These are phyloP conservation scores for Euspilapteryx auroguttella DNA, from an alignment of 2,888 invertebrate genomes.

Conservation along the genomic window DNA sequence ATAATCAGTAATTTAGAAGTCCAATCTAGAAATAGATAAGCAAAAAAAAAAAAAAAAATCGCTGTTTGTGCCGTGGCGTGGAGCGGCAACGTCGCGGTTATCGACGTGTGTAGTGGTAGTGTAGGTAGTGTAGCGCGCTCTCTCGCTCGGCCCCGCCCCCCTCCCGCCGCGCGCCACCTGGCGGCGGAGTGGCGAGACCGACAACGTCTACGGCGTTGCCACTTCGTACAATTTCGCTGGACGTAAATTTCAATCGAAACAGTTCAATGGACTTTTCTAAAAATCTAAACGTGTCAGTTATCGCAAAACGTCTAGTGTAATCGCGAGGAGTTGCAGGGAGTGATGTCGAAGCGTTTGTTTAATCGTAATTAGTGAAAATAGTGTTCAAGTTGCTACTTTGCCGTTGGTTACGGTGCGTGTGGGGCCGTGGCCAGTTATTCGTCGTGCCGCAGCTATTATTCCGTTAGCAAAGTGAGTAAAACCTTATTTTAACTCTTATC, in stretches of 20 bases:
- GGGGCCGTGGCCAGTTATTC: constrained; percentile 12
- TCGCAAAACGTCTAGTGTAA: constrained; percentile 38
- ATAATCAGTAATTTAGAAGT: no score
- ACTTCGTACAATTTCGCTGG: constrained; percentile 62
- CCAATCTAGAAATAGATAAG: no score
- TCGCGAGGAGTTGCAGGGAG: constrained; percentile 31
- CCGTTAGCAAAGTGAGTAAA: no score
- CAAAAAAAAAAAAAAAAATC: no score
- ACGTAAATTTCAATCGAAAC: constrained; percentile 60
- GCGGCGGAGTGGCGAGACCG: constrained; percentile 41
- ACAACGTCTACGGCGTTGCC: constrained; percentile 55
- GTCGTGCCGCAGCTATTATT: no score
- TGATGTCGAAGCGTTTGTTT: constrained; percentile 35
- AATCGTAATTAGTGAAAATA: constrained; percentile 38
- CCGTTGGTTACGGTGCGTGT: constrained; percentile 18
- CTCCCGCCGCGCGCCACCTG: constrained; percentile 39
- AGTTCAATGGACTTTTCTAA: constrained; percentile 61
- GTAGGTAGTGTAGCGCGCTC: no score
- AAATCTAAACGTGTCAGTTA: constrained; percentile 45
- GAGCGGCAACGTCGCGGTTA: constrained; percentile 54
- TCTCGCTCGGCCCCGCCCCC: constrained; percentile 32
- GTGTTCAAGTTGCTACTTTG: constrained; percentile 28
- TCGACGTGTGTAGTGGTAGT: no score
- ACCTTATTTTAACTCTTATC: no score
- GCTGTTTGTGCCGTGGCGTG: no score